phyloP scores from a whole-genome alignment of 2,888 invertebrate species.

The Thereva nobilitata region DNA sequence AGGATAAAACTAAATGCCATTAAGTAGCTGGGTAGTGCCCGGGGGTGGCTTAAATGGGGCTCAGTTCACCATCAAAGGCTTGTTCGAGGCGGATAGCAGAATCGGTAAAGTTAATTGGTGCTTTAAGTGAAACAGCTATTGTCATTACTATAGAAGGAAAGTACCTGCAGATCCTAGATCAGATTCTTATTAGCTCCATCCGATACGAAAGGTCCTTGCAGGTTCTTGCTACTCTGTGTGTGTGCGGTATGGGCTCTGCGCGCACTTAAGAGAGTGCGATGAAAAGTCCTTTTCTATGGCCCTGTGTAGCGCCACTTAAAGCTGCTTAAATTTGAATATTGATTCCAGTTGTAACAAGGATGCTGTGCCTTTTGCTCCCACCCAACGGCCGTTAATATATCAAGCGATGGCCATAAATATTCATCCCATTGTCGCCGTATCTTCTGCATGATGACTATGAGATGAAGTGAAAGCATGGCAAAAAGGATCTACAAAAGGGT shows the following conservation, averaged over 20 bases:
- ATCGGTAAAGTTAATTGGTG: slow-evolving; percentile 20
- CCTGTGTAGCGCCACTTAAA: too few species aligned
- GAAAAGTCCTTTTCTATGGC: too few species aligned
- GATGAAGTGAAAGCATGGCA: background rate
- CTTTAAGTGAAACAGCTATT: slow-evolving; percentile 7
- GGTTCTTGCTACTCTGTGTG: too few species aligned
- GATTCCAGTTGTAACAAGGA: slow-evolving; percentile 11
- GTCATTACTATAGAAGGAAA: slow-evolving; percentile 7
- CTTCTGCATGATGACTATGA: background rate
- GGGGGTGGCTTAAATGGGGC: background rate
- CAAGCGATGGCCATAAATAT: slow-evolving; percentile 14
- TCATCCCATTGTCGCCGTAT: slow-evolving; percentile 4
- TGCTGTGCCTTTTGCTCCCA: background rate
- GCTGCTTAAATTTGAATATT: slow-evolving; percentile 23
- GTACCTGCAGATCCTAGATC: background rate
- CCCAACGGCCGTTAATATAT: slow-evolving; percentile 1
- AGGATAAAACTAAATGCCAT: background rate
- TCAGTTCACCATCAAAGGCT: slow-evolving; percentile 3
- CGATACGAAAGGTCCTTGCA: too few species aligned
- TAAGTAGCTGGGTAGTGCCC: background rate
- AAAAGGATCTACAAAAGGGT: background rate
- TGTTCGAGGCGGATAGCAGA: background rate
- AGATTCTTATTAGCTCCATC: too few species aligned
- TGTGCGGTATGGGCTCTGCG: too few species aligned
- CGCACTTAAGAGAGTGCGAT: too few species aligned